Evolutionary conservation across 2,888 invertebrate genomes (phyloP).

Genomic region (Acheta domesticus): DNA sequence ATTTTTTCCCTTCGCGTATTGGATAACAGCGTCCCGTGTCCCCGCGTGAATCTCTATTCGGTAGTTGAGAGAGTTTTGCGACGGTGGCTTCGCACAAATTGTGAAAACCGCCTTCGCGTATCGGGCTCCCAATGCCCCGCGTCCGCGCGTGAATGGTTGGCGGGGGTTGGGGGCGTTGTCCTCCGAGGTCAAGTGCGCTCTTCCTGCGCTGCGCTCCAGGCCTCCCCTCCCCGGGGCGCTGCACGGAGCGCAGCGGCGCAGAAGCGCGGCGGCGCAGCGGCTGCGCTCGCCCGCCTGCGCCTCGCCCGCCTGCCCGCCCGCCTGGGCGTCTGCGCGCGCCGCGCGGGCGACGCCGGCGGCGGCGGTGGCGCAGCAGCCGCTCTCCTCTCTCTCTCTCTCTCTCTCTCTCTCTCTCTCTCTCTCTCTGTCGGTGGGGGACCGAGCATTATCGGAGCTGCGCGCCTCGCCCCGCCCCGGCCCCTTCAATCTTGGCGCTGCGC

Average conservation of each 20-base stretch:
- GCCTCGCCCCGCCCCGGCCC: background rate
- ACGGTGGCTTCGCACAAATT: too few relatives aligned
- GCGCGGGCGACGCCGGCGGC: conserved; percentile 19
- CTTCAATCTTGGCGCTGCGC: background rate
- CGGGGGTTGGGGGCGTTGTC: background rate
- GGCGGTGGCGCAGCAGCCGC: background rate
- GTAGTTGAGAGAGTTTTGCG: too few relatives aligned
- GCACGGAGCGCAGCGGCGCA: background rate
- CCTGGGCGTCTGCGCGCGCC: background rate
- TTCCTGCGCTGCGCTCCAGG: background rate
- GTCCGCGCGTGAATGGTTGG: too few relatives aligned
- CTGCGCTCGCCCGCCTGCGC: background rate
- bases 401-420: too few relatives aligned
- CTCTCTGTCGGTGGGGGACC: background rate
- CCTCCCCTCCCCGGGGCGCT: background rate
- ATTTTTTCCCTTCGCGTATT: too few relatives aligned
- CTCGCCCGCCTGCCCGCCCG: too few relatives aligned
- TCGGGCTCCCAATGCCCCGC: too few relatives aligned
- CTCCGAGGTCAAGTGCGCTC: background rate
- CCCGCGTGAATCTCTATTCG: too few relatives aligned
- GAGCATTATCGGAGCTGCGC: conserved; percentile 21
- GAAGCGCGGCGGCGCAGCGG: background rate
- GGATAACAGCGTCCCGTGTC: too few relatives aligned
- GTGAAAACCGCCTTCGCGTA: too few relatives aligned
- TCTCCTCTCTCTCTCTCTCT: too few relatives aligned